Percentiles rank a stretch among this genome's conserved stretches.
phyloP scores from a whole-genome alignment of 2,888 invertebrate species.

The Leucophenga montana region DNA sequence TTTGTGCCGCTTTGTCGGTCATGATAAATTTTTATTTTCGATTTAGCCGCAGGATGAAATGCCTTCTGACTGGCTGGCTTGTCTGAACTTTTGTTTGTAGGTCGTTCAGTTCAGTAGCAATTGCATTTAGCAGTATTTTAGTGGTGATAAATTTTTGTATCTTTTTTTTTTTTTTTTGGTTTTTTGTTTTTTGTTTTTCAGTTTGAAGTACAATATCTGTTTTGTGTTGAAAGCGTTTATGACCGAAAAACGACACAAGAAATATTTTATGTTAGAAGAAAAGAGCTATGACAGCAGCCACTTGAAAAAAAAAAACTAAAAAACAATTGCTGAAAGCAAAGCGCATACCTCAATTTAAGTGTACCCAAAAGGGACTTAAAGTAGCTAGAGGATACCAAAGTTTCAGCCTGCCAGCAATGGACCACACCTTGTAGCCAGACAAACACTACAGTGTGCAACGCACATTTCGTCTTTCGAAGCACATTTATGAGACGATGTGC shows the following conservation, averaged over 20 bases:
- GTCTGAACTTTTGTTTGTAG: constrained; percentile 32
- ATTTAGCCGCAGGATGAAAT: constrained; percentile 61
- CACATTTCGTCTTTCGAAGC: background rate
- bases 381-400: background rate
- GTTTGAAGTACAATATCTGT: constrained; percentile 5
- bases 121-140: constrained; percentile 1
- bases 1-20: constrained; percentile 62
- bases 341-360: constrained; percentile 21
- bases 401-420: constrained; percentile 20
- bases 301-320: constrained; percentile 27
- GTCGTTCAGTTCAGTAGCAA: constrained; percentile 31
- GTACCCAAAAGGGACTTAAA: constrained; percentile 47
- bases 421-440: constrained; percentile 53
- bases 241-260: constrained; percentile 30
- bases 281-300: constrained; percentile 52
- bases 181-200: background rate
- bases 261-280: constrained; percentile 60
- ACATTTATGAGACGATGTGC: background rate
- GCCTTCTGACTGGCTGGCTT: constrained; percentile 36
- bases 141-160: constrained; percentile 15
- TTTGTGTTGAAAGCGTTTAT: constrained; percentile 19
- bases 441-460: background rate
- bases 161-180: constrained; percentile 42
- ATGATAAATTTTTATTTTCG: constrained; percentile 52
- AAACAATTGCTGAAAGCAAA: background rate